Base-by-base conservation (phyloP, 1,140 invertebrate species). In the Polypedilum vanderplanki region DNA sequence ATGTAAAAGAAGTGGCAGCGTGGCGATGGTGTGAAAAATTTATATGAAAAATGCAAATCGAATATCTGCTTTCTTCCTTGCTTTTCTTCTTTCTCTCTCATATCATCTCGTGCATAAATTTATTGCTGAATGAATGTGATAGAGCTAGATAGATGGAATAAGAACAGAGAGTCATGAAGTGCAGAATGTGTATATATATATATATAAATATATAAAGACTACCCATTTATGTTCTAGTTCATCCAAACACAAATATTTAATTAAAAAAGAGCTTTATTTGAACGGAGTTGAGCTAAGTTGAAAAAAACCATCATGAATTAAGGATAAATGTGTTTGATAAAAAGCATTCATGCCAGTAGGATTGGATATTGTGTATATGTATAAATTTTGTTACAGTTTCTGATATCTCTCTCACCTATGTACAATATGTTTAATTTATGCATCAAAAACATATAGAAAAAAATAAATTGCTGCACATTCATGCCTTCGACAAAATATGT, bases 171-270 rank as follows among this genome's bases (percentile, higher is more conserved):
- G n/a, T 57, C 46, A 57, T 57, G 46, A n/a, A 12, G 12, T 9
- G 10, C 3, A 33, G 5, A 3, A 5, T 33, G 24, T 33, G 2
- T 33, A 5, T 33, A 5, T 33, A 33, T 33, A 5, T 33, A 5
- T 33, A 3, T 33, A 1, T 33, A 33, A 33, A 57, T n/a, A 46
- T 15, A 46, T 15, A 3, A 1, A 57, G 12, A 57, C 46, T 15
- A 57, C 46, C 46, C 12, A n/a, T n/a, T n/a, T 57, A n/a, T 57
- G 46, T 12, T n/a, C 12, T 12, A n/a, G 46, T 57, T 57, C 46
- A 57, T 57, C 46, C 46, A 57, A 57, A 57, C 46, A 57, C 46
- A 57, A 57, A 57, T 57, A 57, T 57, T 57, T 57, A 57, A 57
- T 57, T 57, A 57, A 57, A 57, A 57, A 57, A 57, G n/a, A n/a